Percentiles rank a stretch among this genome's conserved stretches.
Evolutionary conservation across 2,888 invertebrate genomes (phyloP).

Genomic region (Cancer borealis): DNA sequence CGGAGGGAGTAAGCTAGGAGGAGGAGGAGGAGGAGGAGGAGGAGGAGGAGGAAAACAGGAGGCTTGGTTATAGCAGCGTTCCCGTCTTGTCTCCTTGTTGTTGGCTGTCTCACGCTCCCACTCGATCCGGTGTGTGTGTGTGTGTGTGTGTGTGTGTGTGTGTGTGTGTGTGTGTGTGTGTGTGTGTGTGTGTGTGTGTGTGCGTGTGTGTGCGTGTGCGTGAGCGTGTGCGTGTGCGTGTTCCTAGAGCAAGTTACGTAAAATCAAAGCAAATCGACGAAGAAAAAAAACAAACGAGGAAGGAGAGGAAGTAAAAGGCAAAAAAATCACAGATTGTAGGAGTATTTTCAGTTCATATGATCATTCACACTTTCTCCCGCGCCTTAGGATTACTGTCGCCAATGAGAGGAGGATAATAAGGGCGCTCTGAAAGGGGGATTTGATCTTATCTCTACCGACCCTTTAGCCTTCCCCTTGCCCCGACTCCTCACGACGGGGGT

Average conservation of each 20-base stretch:
- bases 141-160: conserved; percentile 24
- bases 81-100: not conserved
- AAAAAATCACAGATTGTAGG: not conserved
- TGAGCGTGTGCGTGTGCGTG: too few species aligned
- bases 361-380: not conserved
- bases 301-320: not conserved
- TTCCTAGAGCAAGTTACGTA: not conserved
- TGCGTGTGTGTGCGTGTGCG: not conserved
- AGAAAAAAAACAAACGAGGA: too few species aligned
- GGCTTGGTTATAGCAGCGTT: not conserved
- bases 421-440: not conserved
- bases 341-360: not conserved
- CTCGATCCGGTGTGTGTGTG: not conserved
- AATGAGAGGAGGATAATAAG: not conserved
- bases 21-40: not conserved
- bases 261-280: not conserved
- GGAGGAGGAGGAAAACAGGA: not conserved
- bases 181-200: conserved; percentile 24
- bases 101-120: not conserved
- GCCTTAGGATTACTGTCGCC: not conserved
- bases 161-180: conserved; percentile 26
- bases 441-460: not conserved
- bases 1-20: not conserved
- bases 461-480: not conserved
- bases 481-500: conserved; percentile 16